Evolutionary conservation across 2,797 vertebrate species (phyloP).

Genomic region (Carcharodon carcharias): DNA sequence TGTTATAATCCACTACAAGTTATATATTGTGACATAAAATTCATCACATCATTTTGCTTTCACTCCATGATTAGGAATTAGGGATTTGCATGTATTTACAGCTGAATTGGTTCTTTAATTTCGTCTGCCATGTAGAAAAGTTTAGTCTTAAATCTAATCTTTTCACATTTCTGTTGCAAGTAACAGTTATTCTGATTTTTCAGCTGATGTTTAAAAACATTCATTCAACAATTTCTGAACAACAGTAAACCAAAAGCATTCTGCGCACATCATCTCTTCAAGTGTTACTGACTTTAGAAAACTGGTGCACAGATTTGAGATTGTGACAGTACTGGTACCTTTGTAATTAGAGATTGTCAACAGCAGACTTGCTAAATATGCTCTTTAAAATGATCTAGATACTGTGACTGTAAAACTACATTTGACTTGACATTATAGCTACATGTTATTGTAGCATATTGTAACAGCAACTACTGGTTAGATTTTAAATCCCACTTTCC

Average conservation of each 20-base stretch:
- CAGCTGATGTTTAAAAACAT: not conserved
- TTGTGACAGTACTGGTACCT: not conserved
- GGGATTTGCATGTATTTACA: not conserved
- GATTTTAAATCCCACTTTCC: not conserved
- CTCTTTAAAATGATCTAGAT: not conserved
- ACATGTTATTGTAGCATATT: not conserved
- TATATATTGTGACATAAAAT: not conserved
- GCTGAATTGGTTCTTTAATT: not conserved
- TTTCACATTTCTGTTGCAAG: not conserved
- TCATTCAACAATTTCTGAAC: not conserved
- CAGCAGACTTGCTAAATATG: not conserved
- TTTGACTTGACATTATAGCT: not conserved
- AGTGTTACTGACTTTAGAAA: not conserved
- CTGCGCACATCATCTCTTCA: not conserved
- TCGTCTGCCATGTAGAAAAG: too few species aligned
- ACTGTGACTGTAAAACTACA: not conserved
- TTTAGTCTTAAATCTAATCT: not conserved
- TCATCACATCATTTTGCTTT: not conserved
- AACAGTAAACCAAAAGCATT: not conserved
- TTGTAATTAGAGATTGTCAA: not conserved
- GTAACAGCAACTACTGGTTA: not conserved
- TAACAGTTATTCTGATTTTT: conserved; percentile 18
- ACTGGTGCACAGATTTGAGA: not conserved
- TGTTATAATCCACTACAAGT: not conserved
- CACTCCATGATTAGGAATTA: not conserved